Conservation (phyloP, 2,888 invertebrate genomes). For the Drosophila gaucha region DNA sequence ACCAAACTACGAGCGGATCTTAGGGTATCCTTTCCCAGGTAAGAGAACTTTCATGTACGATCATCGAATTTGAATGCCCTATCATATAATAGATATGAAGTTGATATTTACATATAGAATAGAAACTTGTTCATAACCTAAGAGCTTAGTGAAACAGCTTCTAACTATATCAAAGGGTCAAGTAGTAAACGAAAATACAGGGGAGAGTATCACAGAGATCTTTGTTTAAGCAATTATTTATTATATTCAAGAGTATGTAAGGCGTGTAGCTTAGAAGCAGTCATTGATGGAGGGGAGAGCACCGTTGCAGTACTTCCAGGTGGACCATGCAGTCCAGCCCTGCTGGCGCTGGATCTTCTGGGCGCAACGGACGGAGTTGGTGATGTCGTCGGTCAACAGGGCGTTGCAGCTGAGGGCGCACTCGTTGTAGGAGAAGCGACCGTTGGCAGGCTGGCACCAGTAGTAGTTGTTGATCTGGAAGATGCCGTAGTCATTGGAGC, state of each 20-base stretch:
- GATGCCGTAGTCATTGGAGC: constrained; percentile 84
- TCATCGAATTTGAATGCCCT: background rate
- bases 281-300: constrained; percentile 50
- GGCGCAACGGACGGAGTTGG: constrained; percentile 63
- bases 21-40: constrained; percentile 95
- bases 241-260: background rate
- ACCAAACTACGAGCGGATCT: constrained; percentile 94
- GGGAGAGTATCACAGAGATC: background rate
- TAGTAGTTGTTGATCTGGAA: constrained; percentile 82
- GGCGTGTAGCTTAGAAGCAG: constrained; percentile 52
- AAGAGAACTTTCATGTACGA: constrained; percentile 44
- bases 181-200: too few relatives aligned
- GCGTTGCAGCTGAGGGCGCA: constrained; percentile 32
- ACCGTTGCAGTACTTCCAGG: constrained; percentile 57
- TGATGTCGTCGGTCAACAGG: constrained; percentile 75
- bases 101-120: too few relatives aligned
- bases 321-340: constrained; percentile 76
- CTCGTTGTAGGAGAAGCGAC: constrained; percentile 59
- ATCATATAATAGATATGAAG: background rate
- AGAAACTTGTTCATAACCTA: too few relatives aligned
- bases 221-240: constrained; percentile 3
- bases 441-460: constrained; percentile 78
- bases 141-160: too few relatives aligned
- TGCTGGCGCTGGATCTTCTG: constrained; percentile 64
- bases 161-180: too few relatives aligned